These are phyloP conservation scores for Synergus umbraculus DNA, from an alignment of 2,888 invertebrate genomes.

Conservation along the genomic window DNA sequence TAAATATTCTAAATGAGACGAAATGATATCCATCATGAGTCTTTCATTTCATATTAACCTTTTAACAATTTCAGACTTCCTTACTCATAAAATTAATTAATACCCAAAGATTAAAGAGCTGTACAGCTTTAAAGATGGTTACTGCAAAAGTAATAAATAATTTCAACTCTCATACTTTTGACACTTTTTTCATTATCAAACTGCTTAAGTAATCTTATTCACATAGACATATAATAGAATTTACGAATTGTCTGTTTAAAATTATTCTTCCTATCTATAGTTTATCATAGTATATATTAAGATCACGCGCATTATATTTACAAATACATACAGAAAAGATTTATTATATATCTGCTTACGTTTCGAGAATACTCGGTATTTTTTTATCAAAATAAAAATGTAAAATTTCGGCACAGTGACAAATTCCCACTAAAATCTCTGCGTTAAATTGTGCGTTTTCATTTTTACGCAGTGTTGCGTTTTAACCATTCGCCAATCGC, in stretches of 20 bases:
- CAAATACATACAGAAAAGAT: slow-evolving; percentile 65
- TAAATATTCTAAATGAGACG: no score
- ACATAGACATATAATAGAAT: not conserved
- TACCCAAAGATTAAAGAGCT: no score
- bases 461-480: slow-evolving; percentile 22
- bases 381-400: slow-evolving; percentile 30
- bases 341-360: slow-evolving; percentile 45
- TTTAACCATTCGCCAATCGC: slow-evolving; percentile 87
- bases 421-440: not conserved
- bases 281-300: slow-evolving; percentile 53
- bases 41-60: no score
- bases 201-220: not conserved
- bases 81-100: no score
- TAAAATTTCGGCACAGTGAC: slow-evolving; percentile 30
- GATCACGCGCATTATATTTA: slow-evolving; percentile 62
- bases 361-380: slow-evolving; percentile 42
- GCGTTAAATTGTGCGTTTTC: not conserved
- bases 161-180: no score
- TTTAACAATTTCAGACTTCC: no score
- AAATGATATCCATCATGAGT: no score
- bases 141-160: no score
- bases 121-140: no score
- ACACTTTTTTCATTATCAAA: not conserved
- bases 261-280: not conserved
- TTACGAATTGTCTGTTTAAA: not conserved